Percentiles rank a stretch among this genome's conserved stretches.
Evolutionary conservation across 2,888 invertebrate genomes (phyloP).

Genomic region (Gnatocerus cornutus): DNA sequence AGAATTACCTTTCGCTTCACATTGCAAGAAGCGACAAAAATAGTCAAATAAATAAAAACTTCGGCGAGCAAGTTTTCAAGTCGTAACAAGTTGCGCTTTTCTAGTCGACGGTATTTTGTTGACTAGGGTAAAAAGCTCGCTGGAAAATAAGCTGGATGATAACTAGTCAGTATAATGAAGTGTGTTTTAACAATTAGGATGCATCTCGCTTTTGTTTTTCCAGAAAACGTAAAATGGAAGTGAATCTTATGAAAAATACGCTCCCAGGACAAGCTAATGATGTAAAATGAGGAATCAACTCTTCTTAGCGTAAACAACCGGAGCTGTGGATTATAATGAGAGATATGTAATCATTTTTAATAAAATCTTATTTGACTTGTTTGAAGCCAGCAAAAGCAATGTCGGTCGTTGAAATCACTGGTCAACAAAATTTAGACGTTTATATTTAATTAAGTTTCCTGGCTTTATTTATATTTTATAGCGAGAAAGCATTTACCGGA

Average conservation of each 20-base stretch:
- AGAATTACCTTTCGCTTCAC: constrained; percentile 54
- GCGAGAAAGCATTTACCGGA: too few relatives aligned
- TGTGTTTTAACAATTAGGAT: constrained; percentile 36
- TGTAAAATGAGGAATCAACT: constrained; percentile 18
- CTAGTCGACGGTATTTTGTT: constrained; percentile 53
- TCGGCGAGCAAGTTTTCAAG: constrained; percentile 53
- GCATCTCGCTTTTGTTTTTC: constrained; percentile 11
- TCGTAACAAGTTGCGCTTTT: constrained; percentile 53
- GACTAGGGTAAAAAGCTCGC: constrained; percentile 34
- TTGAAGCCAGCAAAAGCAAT: too few relatives aligned
- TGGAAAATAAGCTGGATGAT: constrained; percentile 40
- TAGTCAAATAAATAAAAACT: constrained; percentile 57
- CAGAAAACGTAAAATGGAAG: constrained; percentile 7
- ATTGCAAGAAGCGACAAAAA: constrained; percentile 56
- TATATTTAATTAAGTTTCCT: too few relatives aligned
- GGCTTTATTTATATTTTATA: too few relatives aligned
- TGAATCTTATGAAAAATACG: constrained; percentile 1
- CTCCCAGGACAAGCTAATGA: background rate
- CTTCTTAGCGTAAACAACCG: background rate
- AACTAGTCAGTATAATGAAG: constrained; percentile 21
- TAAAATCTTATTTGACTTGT: background rate
- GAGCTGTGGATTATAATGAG: background rate
- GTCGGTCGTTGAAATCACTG: too few relatives aligned
- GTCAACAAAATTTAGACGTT: too few relatives aligned
- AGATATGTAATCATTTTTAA: background rate